Percentiles rank a stretch among this genome's conserved stretches.
These are phyloP conservation scores for Melanotaenia nigrans DNA, from an alignment of 2,797 vertebrate species.

Conservation along the genomic window DNA sequence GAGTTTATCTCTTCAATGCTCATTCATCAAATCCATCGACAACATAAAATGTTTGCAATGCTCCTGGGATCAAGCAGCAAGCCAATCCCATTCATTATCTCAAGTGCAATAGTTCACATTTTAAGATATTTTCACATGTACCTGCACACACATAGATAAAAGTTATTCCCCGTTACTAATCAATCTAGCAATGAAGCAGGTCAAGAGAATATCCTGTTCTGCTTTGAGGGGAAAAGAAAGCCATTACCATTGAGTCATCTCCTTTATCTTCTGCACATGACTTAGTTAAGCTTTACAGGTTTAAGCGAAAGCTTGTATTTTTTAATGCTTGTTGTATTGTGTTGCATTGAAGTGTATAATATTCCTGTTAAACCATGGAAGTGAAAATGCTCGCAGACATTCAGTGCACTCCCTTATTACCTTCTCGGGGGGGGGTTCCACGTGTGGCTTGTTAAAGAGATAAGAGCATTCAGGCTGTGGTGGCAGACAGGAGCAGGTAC, in stretches of 20 bases:
- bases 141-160: neutral
- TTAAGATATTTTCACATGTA: neutral
- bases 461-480: constrained; percentile 43
- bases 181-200: neutral
- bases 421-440: neutral
- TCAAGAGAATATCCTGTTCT: constrained; percentile 7
- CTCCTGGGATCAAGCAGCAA: neutral
- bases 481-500: constrained; percentile 63
- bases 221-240: constrained; percentile 2
- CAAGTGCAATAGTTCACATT: neutral
- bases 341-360: constrained; percentile 2
- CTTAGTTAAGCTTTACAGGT: neutral
- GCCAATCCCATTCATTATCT: neutral
- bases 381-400: constrained; percentile 13
- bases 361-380: constrained; percentile 9
- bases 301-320: neutral
- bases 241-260: constrained; percentile 7
- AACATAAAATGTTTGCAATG: neutral
- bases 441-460: constrained; percentile 40
- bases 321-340: constrained; percentile 6
- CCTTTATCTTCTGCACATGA: constrained; percentile 9
- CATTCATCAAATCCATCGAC: neutral
- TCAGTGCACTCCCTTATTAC: constrained; percentile 15
- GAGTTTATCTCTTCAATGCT: neutral
- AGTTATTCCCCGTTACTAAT: neutral